These are phyloP conservation scores for Rhinichthys klamathensis DNA, from an alignment of 2,113 vertebrate genomes.

Conservation along the genomic window DNA sequence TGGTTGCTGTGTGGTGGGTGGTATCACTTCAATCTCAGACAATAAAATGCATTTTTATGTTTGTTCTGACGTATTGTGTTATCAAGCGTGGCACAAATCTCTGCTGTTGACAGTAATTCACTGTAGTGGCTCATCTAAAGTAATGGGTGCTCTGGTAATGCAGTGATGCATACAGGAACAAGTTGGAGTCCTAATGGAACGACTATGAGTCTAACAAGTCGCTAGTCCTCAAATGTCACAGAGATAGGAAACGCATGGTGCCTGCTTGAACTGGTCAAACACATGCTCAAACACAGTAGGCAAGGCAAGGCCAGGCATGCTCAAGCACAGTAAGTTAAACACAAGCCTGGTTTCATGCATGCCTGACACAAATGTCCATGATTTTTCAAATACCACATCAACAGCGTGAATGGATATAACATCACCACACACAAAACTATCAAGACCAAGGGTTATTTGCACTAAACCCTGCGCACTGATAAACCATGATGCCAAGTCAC, in stretches of 20 bases:
- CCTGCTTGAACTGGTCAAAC: background rate
- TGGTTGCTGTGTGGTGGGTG: background rate
- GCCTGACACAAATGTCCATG: background rate
- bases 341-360: background rate
- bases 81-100: conserved; percentile 55
- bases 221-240: conserved; percentile 33
- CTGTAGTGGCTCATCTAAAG: conserved; percentile 62
- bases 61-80: conserved; percentile 36
- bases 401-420: background rate
- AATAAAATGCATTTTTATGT: conserved; percentile 22
- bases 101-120: conserved; percentile 69
- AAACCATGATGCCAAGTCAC: background rate
- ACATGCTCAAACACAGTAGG: conserved; percentile 13
- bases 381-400: background rate
- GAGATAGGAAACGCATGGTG: conserved; percentile 1
- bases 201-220: conserved; percentile 59
- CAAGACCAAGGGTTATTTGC: background rate
- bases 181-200: conserved; percentile 51
- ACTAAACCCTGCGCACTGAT: background rate
- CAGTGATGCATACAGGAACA: conserved; percentile 64
- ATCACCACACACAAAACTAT: background rate
- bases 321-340: background rate
- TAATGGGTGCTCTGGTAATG: conserved; percentile 63
- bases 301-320: too few species aligned
- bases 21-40: conserved; percentile 20